Conservation (phyloP, 2,888 invertebrate species). For the Polietes domitor region DNA sequence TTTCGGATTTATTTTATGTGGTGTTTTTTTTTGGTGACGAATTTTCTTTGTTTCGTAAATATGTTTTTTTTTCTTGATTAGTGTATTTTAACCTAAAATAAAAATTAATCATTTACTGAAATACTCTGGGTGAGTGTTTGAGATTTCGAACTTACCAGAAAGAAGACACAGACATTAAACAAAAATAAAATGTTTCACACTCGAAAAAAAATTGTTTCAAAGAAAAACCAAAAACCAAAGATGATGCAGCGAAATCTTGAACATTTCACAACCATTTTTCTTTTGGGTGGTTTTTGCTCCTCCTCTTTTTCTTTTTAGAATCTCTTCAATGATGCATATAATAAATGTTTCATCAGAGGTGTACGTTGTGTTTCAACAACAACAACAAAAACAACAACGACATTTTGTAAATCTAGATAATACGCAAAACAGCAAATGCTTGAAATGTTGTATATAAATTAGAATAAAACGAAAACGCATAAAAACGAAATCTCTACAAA, state of each 20-base stretch:
- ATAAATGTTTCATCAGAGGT: constrained; percentile 10
- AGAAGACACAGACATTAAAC: constrained; percentile 20
- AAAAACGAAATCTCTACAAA: background rate
- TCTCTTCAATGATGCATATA: constrained; percentile 35
- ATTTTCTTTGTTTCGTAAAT: constrained; percentile 16
- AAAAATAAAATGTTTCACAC: constrained; percentile 6
- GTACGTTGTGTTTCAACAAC: constrained; percentile 25
- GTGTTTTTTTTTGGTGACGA: background rate
- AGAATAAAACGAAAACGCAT: background rate
- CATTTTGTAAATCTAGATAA: background rate
- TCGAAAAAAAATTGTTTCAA: constrained; percentile 12
- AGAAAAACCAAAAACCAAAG: background rate
- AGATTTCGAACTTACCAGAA: constrained; percentile 62
- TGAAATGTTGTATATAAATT: constrained; percentile 10
- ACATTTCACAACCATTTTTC: constrained; percentile 44
- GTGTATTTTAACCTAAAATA: constrained; percentile 57
- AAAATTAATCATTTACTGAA: constrained; percentile 59
- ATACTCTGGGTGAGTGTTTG: constrained; percentile 3
- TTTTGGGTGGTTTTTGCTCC: background rate
- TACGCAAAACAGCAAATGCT: constrained; percentile 33
- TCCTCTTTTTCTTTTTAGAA: background rate
- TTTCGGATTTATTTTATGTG: background rate
- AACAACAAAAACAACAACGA: background rate
- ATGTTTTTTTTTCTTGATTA: constrained; percentile 16
- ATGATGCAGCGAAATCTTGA: constrained; percentile 34